Evolutionary conservation across 1,140 invertebrate genomes (phyloP), one percentile per base, ranked within the genome.

Genomic region (Maconellicoccus hirsutus): DNA sequence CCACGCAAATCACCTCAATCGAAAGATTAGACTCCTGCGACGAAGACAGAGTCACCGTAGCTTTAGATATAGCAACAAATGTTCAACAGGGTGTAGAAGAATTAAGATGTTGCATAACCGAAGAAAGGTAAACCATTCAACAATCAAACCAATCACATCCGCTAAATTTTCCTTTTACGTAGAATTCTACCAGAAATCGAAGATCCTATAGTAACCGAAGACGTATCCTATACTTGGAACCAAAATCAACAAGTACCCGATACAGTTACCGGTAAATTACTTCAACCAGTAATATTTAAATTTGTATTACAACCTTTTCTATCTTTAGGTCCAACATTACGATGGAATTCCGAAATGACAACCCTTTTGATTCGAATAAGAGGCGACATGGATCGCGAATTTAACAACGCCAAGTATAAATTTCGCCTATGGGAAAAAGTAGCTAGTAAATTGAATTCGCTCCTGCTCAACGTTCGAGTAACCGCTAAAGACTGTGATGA

Each of bases 401-500:
- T 73, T 27, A 39, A 71, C 12, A 25, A 29, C 16, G 69, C 66
- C 12, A 73, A 73, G 22, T 71, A 73, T 26, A 73, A 73, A 69
- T 73, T 73, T 33, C 69, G 69, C 23, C 27, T 73, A 16, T 73
- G 73, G 73, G 73, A 73, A 42, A 21, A 71, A 16, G 71, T 73
- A 21, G 73, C 73, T 33, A n/a, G 27, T 6, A 52, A 59, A 0
- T 71, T 73, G 66, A 73, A 16, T 23, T 70, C 10, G 39, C n/a
- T 26, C 0, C 63, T 72, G 14, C 59, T 61, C 8, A 12, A 42
- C 21, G 59, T 72, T 1, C 71, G 71, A 61, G 69, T 70, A 1
- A 71, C 73, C 4, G 70, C 73, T 63, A 73, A 73, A 72, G 73
- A 71, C 61, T 73, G 73, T 23, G 73, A 73, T 63, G 73, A 73